Conservation (phyloP, 1,140 invertebrate species). For the Orchesella cincta region DNA sequence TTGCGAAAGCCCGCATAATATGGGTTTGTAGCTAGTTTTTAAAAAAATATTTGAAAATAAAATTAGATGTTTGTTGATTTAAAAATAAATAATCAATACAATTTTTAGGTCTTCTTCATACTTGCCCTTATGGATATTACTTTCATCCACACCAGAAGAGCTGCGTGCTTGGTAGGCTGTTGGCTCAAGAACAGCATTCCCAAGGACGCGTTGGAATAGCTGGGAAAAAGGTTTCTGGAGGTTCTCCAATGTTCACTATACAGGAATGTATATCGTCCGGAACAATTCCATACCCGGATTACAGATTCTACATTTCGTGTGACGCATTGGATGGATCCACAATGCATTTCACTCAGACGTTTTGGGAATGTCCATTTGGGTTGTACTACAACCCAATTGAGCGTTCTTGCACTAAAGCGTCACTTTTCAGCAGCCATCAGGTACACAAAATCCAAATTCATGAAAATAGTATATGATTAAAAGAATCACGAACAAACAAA, state of each 20-base stretch:
- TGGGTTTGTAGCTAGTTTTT: background rate
- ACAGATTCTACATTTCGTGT: slow-evolving; percentile 43
- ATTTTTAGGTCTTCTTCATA: slow-evolving; percentile 34
- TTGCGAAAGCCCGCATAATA: slow-evolving; percentile 6
- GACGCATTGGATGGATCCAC: slow-evolving; percentile 13
- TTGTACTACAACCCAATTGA: slow-evolving; percentile 44
- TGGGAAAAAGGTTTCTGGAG: slow-evolving; percentile 36
- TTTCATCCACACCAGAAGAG: slow-evolving; percentile 18
- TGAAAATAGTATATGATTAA: too few species aligned
- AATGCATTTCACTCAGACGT: background rate
- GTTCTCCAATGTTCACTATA: slow-evolving; percentile 42
- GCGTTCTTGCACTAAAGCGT: slow-evolving; percentile 43
- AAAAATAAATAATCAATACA: too few species aligned
- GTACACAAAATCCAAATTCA: slow-evolving; percentile 35
- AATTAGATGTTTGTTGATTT: too few species aligned
- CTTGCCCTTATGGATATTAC: slow-evolving; percentile 43
- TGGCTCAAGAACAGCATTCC: slow-evolving; percentile 3
- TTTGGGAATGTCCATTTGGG: slow-evolving; percentile 43
- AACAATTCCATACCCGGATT: slow-evolving; percentile 43
- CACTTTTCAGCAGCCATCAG: slow-evolving; percentile 34
- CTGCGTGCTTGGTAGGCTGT: slow-evolving; percentile 31
- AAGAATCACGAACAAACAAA: too few species aligned
- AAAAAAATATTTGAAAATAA: background rate
- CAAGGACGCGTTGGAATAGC: background rate
- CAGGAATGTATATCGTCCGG: slow-evolving; percentile 35